Conservation (phyloP, 2,113 vertebrate genomes). For the Rana temporaria region DNA sequence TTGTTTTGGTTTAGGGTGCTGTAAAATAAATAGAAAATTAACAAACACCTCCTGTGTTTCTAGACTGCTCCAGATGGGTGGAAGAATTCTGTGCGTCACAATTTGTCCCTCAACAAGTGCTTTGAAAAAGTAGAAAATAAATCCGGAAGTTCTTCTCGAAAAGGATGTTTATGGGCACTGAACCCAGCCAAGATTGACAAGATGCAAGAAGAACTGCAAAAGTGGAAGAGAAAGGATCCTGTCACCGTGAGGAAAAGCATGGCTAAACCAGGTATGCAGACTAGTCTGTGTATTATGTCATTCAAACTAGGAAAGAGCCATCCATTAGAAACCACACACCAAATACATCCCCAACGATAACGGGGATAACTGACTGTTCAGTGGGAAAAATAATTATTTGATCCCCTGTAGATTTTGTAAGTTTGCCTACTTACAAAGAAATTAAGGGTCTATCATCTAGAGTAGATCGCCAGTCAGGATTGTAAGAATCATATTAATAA, state of each 20-base stretch:
- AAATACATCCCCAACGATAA: too few species aligned
- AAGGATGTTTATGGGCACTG: conserved; percentile 95
- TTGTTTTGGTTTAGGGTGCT: not conserved
- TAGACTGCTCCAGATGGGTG: conserved; percentile 97
- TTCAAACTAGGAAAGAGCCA: too few species aligned
- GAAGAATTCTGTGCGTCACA: conserved; percentile 99
- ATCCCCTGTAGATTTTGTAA: too few species aligned
- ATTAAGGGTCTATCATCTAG: too few species aligned
- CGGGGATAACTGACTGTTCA: too few species aligned
- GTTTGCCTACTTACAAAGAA: too few species aligned
- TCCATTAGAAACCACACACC: too few species aligned
- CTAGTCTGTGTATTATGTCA: too few species aligned
- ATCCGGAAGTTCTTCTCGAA: conserved; percentile 86
- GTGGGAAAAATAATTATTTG: too few species aligned
- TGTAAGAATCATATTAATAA: too few species aligned
- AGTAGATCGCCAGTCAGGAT: too few species aligned
- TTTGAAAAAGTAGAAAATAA: conserved; percentile 98
- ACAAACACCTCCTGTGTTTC: not conserved
- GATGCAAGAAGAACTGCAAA: conserved; percentile 98
- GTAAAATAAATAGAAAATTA: not conserved
- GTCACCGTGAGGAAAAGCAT: conserved; percentile 92
- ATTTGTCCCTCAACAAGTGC: conserved; percentile 96
- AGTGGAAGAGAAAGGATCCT: conserved; percentile 96
- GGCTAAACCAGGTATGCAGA: conserved; percentile 87
- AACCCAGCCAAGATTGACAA: conserved; percentile 95